Evolutionary conservation across 1,140 invertebrate species (phyloP).

Genomic region (Meloidogyne hapla): DNA sequence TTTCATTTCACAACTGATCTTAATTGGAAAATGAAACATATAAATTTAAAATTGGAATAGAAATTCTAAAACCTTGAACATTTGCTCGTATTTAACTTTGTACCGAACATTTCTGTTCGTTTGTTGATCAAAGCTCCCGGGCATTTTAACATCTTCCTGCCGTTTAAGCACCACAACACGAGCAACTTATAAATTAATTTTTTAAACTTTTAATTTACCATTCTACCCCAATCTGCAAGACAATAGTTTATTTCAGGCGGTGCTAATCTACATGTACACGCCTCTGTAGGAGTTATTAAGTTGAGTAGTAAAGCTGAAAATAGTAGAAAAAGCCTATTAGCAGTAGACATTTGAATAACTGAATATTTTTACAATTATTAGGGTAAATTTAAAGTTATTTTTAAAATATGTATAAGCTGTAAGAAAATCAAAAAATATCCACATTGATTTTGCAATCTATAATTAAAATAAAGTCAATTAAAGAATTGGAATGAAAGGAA

Average conservation of each 20-base stretch:
- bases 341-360: background rate
- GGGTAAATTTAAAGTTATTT: background rate
- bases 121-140: constrained; percentile 27
- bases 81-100: constrained; percentile 21
- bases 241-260: constrained; percentile 24
- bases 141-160: constrained; percentile 27
- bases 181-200: constrained; percentile 23
- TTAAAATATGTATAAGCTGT: background rate
- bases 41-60: background rate
- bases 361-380: no score
- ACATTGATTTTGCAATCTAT: no score
- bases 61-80: constrained; percentile 24
- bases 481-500: no score
- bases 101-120: constrained; percentile 17
- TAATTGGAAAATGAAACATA: background rate
- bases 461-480: no score
- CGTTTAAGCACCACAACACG: constrained; percentile 20
- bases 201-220: background rate
- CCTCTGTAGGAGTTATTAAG: background rate
- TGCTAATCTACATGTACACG: constrained; percentile 14
- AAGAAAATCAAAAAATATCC: background rate
- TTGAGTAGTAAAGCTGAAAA: background rate
- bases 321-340: background rate
- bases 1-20: constrained; percentile 23
- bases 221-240: constrained; percentile 22